Evolutionary conservation across 2,113 vertebrate species (phyloP).

Genomic region (Heliornis fulica): DNA sequence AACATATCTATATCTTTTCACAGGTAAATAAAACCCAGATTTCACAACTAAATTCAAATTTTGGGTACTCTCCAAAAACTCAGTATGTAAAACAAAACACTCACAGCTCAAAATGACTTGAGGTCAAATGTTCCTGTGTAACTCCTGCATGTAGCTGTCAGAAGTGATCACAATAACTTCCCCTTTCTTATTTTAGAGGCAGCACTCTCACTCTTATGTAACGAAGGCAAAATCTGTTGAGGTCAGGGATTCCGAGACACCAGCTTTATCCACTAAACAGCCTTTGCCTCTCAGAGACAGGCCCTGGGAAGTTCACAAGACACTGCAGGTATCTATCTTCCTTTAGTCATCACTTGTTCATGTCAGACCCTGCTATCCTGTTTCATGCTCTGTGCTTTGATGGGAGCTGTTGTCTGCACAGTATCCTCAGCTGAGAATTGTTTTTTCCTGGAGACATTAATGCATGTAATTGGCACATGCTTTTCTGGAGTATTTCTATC

Average conservation of each 20-base stretch:
- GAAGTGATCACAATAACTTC: conserved; percentile 47
- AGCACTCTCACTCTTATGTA: conserved; percentile 51
- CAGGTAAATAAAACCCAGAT: not conserved
- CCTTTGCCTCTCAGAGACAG: not conserved
- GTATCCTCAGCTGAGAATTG: not conserved
- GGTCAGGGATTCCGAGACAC: conserved; percentile 41
- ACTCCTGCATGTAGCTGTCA: conserved; percentile 16
- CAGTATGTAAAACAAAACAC: not conserved
- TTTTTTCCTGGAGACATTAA: not conserved
- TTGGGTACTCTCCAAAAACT: not conserved
- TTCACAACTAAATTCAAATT: not conserved
- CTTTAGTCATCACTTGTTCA: not conserved
- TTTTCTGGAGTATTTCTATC: conserved; percentile 58
- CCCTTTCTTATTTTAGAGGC: conserved; percentile 62
- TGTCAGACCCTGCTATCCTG: not conserved
- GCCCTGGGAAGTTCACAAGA: conserved; percentile 13
- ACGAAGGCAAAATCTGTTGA: conserved; percentile 34
- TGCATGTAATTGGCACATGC: not conserved
- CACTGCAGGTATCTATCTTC: not conserved
- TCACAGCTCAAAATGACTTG: not conserved
- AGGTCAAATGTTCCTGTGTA: not conserved
- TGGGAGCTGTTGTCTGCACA: not conserved
- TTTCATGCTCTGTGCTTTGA: not conserved
- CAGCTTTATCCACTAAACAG: not conserved
- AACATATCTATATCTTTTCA: not conserved